Evolutionary conservation across 2,113 vertebrate species (phyloP).

Genomic region (Agelaius tricolor): DNA sequence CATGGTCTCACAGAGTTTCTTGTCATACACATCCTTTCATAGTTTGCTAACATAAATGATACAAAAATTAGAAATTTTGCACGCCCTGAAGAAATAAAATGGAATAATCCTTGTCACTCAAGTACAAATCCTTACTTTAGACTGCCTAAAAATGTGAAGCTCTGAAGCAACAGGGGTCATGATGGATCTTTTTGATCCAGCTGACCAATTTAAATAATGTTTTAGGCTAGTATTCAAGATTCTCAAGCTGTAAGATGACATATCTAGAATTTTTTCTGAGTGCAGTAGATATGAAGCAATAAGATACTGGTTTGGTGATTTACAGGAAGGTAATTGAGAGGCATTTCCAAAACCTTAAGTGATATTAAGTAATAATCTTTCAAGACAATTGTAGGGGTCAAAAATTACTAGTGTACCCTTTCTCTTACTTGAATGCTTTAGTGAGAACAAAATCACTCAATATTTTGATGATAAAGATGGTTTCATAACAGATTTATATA

Average conservation of each 20-base stretch:
- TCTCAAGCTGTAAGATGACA: neutral
- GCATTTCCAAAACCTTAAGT: neutral
- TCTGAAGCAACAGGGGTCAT: neutral
- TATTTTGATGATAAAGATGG: neutral
- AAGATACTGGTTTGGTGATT: neutral
- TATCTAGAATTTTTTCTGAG: neutral
- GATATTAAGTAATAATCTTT: neutral
- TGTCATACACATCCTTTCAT: neutral
- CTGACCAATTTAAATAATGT: neutral
- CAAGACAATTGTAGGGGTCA: neutral
- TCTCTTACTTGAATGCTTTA: neutral
- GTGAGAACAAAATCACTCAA: neutral
- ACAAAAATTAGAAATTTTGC: neutral
- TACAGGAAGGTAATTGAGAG: neutral
- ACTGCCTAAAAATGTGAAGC: neutral
- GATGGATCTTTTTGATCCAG: neutral
- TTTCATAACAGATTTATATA: neutral
- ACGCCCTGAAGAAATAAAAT: neutral
- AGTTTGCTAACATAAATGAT: neutral
- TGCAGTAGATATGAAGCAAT: neutral
- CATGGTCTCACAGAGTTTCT: neutral
- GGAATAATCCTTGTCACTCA: neutral
- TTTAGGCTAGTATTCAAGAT: neutral
- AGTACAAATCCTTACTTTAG: neutral
- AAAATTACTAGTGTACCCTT: neutral